phyloP scores from a whole-genome alignment of 2,888 invertebrate genomes.

The Andrena chrysosceles region DNA sequence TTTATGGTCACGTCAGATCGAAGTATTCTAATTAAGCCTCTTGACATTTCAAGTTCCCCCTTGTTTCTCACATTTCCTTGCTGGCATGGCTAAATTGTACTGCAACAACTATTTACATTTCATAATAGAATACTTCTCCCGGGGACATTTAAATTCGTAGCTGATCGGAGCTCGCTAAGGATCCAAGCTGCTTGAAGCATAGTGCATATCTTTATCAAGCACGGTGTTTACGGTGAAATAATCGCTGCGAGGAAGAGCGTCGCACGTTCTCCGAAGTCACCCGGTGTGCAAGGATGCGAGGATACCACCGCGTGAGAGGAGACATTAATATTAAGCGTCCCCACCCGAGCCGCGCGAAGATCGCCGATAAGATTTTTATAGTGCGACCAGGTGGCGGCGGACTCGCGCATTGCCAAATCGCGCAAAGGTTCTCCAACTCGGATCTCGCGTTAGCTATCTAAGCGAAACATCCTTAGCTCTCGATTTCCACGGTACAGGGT shows the following conservation, averaged over 20 bases:
- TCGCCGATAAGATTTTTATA: slow-evolving; percentile 79
- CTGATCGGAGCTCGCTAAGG: too few species aligned
- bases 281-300: slow-evolving; percentile 71
- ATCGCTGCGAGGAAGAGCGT: too few species aligned
- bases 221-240: too few species aligned
- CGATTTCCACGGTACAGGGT: background rate
- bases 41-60: too few species aligned
- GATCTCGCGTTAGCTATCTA: slow-evolving; percentile 3
- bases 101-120: too few species aligned
- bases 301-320: slow-evolving; percentile 74
- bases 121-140: too few species aligned
- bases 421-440: slow-evolving; percentile 54
- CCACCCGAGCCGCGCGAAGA: slow-evolving; percentile 69
- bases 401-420: slow-evolving; percentile 77
- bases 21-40: background rate
- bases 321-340: slow-evolving; percentile 80
- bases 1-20: background rate
- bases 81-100: too few species aligned
- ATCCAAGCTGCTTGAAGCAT: too few species aligned
- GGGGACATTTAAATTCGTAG: too few species aligned
- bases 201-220: too few species aligned
- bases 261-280: slow-evolving; percentile 55
- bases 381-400: slow-evolving; percentile 69
- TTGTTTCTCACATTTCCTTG: too few species aligned
- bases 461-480: background rate